These are phyloP conservation scores for Batillaria attramentaria DNA, from an alignment of 1,140 invertebrate species.

Conservation along the genomic window DNA sequence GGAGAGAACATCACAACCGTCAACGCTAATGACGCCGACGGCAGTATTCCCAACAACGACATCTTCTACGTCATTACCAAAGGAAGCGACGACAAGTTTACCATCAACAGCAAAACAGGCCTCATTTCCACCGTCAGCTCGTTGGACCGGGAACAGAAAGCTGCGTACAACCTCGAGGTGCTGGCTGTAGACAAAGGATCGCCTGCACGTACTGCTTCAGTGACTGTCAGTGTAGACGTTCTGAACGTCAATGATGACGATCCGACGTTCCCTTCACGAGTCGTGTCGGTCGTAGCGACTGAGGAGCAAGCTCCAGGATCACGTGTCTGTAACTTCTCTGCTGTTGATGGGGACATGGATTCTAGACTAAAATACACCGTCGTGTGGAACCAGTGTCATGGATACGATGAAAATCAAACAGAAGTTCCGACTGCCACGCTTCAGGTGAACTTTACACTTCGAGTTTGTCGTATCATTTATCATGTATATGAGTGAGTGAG, in stretches of 20 bases:
- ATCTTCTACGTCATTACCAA: slow-evolving; percentile 53
- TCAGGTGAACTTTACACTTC: background rate
- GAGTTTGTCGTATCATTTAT: too few species aligned
- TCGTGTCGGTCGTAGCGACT: background rate
- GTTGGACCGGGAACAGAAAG: slow-evolving; percentile 48
- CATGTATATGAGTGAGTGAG: too few species aligned
- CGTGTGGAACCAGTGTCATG: slow-evolving; percentile 33
- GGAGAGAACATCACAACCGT: slow-evolving; percentile 34
- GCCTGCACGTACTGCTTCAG: slow-evolving; percentile 32
- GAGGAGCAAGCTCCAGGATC: background rate
- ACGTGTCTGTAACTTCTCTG: slow-evolving; percentile 9
- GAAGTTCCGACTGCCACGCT: background rate
- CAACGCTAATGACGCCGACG: slow-evolving; percentile 51
- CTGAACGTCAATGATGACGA: slow-evolving; percentile 54
- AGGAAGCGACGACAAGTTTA: slow-evolving; percentile 48
- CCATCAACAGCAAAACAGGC: slow-evolving; percentile 51
- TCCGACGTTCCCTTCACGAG: slow-evolving; percentile 36
- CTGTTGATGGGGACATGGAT: slow-evolving; percentile 32
- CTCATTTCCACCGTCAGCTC: slow-evolving; percentile 44
- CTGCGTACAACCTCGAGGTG: slow-evolving; percentile 45
- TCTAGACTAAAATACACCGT: slow-evolving; percentile 23
- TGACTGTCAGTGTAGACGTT: slow-evolving; percentile 43
- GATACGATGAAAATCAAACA: background rate
- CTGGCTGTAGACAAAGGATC: slow-evolving; percentile 53
- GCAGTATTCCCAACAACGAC: slow-evolving; percentile 55